Conservation (phyloP, 2,113 vertebrate genomes). For the Spilogale gracilis region DNA sequence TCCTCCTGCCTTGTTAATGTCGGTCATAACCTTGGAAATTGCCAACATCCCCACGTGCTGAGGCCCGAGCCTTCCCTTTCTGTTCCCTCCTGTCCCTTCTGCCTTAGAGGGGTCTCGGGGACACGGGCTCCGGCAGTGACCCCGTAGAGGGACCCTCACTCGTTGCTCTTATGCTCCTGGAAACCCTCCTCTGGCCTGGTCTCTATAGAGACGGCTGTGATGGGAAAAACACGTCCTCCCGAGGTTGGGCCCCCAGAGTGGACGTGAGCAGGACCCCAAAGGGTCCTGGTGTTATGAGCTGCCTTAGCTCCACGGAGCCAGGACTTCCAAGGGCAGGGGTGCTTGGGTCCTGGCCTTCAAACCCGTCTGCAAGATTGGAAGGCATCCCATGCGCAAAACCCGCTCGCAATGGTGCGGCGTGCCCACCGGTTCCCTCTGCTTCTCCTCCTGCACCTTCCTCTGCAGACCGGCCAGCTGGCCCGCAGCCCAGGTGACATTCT, state of each 20-base stretch:
- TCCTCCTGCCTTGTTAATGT: neutral
- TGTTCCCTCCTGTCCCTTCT: too few species aligned
- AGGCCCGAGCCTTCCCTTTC: neutral
- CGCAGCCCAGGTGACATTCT: rapidly evolving
- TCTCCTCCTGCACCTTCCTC: neutral
- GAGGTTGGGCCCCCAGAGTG: rapidly evolving
- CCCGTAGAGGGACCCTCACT: neutral
- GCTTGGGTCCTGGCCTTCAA: neutral
- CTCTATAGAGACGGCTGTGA: neutral
- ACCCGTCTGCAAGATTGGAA: rapidly evolving
- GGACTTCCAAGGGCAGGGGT: rapidly evolving
- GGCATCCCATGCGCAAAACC: rapidly evolving
- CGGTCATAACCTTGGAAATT: too few species aligned
- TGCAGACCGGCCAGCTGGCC: rapidly evolving
- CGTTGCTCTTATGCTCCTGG: neutral
- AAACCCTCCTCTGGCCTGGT: neutral
- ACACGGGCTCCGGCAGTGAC: rapidly evolving
- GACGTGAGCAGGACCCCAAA: neutral
- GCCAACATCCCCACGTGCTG: rapidly evolving
- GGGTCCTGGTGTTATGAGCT: rapidly evolving
- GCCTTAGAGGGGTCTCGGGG: rapidly evolving
- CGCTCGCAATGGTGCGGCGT: rapidly evolving
- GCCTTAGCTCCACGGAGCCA: rapidly evolving
- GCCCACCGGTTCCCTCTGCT: neutral
- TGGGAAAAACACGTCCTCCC: neutral